Evolutionary conservation across 2,888 invertebrate genomes (phyloP), one percentile per base, ranked within the genome.

Genomic region (Dyspetes luteomarginatus): DNA sequence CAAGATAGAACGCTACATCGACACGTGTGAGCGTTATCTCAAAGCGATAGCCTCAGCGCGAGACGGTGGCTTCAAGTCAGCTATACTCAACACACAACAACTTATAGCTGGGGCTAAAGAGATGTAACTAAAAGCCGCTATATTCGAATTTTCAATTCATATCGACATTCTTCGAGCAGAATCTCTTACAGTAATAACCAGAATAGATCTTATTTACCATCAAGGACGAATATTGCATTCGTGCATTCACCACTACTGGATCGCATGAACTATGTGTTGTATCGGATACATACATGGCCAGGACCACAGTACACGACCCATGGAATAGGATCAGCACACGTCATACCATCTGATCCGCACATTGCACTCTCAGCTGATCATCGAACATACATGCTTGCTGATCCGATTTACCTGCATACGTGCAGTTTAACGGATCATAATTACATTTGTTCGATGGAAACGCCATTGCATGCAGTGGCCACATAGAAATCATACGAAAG

Each of bases 211-310:
- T 0, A 15, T 30, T 30, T 30, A 30, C 7, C 71, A 50, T 3
- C 0, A 4, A 2, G 50, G 50, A 15, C 9, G 71, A 19, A 7
- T 71, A 0, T n/a, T 71, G 2, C 48, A 9, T 1, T 36, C 3
- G n/a, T 60, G 7, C 71, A 71, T 17, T 9, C 48, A 1, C 60
- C 71, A 0, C 22, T 45, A 3, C 50, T 71, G 3, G 58, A 50
- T 15, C 19, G 58, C 0, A 15, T 0, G 2, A 2, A 0, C 0
- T 71, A 60, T 7, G n/a, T 52, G 0, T 15, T 60, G 1, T 60
- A 71, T n/a, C 58, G 58, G 0, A 48, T 58, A 5, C 71, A 50
- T n/a, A 1, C 48, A 0, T 58, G 71, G 30, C 71, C 71, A 0
- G 58, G 58, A 1, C 48, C 71, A 0, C 58, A 71, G 15, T 9